Evolutionary conservation across 2,797 vertebrate genomes (phyloP).

Genomic region (Bradypus variegatus): DNA sequence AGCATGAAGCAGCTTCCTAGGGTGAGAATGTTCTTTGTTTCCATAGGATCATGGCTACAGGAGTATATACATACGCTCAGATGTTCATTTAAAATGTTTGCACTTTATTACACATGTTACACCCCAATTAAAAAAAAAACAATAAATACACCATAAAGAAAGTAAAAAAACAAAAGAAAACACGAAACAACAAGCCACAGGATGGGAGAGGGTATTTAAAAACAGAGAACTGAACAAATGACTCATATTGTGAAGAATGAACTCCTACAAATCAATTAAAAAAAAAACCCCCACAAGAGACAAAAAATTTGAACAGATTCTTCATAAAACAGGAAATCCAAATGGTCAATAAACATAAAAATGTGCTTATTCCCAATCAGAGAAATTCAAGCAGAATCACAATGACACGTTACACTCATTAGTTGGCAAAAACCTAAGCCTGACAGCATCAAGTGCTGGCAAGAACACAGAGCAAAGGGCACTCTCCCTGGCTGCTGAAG

Average conservation of each 20-base stretch:
- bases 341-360: background rate
- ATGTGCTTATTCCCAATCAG: background rate
- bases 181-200: background rate
- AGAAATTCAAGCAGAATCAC: background rate
- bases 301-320: background rate
- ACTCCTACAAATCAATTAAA: background rate
- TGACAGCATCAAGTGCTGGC: background rate
- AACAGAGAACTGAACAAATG: background rate
- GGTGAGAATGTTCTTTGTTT: background rate
- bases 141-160: background rate
- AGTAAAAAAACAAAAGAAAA: background rate
- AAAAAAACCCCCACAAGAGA: no score
- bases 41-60: no score
- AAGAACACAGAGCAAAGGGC: background rate
- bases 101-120: background rate
- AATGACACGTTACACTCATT: background rate
- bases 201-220: background rate
- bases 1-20: background rate
- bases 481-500: background rate
- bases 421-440: background rate
- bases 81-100: background rate
- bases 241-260: background rate
- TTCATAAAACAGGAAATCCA: background rate
- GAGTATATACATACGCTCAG: fast-evolving
- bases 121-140: background rate